Evolutionary conservation across 35 echinoderm and acorn worm species (phyloP).

Genomic region (Ophiothrix spiculata): DNA sequence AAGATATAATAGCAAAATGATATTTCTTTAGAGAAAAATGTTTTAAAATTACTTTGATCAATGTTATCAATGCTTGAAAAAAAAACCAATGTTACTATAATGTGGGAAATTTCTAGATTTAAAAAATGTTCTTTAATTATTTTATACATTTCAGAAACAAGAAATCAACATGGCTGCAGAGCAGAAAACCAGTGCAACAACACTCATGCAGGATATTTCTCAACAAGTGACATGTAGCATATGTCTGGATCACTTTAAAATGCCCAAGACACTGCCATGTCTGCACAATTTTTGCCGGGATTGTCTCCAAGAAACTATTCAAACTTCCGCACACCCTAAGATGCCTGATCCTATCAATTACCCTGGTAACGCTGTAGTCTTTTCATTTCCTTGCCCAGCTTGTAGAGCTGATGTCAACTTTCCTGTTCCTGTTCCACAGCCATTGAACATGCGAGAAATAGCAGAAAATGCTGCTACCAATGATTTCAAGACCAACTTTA

Average conservation of each 20-base stretch:
- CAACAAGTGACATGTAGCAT: background rate
- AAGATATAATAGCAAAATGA: too few species aligned
- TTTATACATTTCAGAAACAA: too few species aligned
- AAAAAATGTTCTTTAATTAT: too few species aligned
- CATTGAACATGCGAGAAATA: background rate
- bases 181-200: background rate
- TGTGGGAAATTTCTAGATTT: too few species aligned
- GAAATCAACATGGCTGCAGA: background rate
- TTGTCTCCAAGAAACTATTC: background rate
- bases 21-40: too few species aligned
- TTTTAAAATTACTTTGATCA: too few species aligned
- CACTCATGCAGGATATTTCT: background rate
- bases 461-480: background rate
- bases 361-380: background rate
- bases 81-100: too few species aligned
- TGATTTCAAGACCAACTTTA: background rate
- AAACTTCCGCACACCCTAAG: background rate
- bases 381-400: background rate
- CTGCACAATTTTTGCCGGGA: background rate
- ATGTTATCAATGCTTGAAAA: too few species aligned
- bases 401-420: background rate
- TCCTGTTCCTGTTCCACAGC: background rate
- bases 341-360: conserved; percentile 1
- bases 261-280: background rate
- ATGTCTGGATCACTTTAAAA: background rate